Base-by-base conservation (phyloP, 2,888 invertebrate species). In the Oscheius myriophilus region DNA sequence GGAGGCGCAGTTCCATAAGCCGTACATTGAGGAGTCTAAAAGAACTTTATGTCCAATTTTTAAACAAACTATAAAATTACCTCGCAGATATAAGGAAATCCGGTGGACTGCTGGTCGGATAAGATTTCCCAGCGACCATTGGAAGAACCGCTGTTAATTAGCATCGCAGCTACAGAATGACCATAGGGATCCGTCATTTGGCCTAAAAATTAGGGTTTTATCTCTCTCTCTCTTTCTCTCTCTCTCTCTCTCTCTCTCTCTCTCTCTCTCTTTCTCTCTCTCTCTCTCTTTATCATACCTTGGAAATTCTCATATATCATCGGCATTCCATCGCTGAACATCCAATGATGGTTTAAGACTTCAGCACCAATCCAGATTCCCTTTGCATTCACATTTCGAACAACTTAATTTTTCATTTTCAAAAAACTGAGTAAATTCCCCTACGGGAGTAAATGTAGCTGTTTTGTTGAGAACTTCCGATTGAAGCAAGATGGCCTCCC, bases 401-500 rank as follows among this genome's bases (percentile, higher is more conserved):
- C 61, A 46, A 61, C 61, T 61, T 33, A 33, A 61, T 18, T n/a
- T 2, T n/a, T n/a, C 14, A 18, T 21, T 3, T 1, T 25, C 14
- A 25, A 46, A 23, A 26, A n/a, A 25, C 14, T 11, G n/a, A 46
- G 16, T 45, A 14, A 12, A n/a, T n/a, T 11, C 12, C 21, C 12
- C 12, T 46, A 61, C 61, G 26, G n/a, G 61, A 61, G 16, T 61
- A 61, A 46, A 61, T 61, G 49, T 61, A 61, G n/a, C 49, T 49
- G 18, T 61, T 61, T 1, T 61, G 61, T n/a, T 33, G 26, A 2
- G 61, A 61, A 12, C 49, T 49, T 26, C 25, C 14, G 21, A 61
- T 61, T 14, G 45, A 61, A 14, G 61, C 61, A 25, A 61, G n/a
- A 26, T 61, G 61, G 12, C 61, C 61, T 25, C 61, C 61, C 33